A percentile compares a stretch with the other conserved stretches of the same genome.
Conservation (phyloP, 2,113 vertebrate genomes). For the Gavialis gangeticus region DNA sequence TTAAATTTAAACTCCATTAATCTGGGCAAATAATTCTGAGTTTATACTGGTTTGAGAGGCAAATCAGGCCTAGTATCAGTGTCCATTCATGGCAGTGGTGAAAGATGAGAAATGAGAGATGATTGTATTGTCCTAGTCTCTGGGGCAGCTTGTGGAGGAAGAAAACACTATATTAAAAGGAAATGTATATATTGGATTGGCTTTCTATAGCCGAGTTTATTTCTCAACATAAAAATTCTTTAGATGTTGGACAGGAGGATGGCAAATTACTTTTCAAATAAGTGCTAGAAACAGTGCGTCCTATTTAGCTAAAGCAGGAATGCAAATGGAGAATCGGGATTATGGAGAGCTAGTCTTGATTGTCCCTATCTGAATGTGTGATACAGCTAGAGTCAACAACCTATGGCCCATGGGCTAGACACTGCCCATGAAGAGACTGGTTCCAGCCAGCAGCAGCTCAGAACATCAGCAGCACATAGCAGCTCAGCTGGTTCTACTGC, state of each 20-base stretch:
- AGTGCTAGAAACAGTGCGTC: not conserved
- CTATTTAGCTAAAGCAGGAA: conserved; percentile 36
- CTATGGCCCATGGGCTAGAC: too few species aligned
- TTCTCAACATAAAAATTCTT: not conserved
- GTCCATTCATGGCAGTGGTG: not conserved
- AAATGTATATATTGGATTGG: conserved; percentile 6
- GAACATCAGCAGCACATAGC: too few species aligned
- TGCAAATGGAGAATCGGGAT: not conserved
- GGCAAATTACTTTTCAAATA: conserved; percentile 68
- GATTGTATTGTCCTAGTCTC: not conserved
- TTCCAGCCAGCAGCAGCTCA: too few species aligned
- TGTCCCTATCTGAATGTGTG: conserved; percentile 1
- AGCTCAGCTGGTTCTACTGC: too few species aligned
- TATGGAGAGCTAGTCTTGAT: conserved; percentile 19
- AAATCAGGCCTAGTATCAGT: not conserved
- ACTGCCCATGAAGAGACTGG: too few species aligned
- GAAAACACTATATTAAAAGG: conserved; percentile 7
- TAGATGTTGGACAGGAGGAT: not conserved
- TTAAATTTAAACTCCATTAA: not conserved
- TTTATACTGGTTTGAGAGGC: not conserved
- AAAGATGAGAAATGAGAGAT: conserved; percentile 9
- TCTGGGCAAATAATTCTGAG: not conserved
- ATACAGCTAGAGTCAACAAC: not conserved
- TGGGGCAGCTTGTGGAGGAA: not conserved
- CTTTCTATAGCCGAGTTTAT: conserved; percentile 6